Evolutionary conservation across 2,797 vertebrate genomes (phyloP).

Genomic region (Loris lydekkerianus): DNA sequence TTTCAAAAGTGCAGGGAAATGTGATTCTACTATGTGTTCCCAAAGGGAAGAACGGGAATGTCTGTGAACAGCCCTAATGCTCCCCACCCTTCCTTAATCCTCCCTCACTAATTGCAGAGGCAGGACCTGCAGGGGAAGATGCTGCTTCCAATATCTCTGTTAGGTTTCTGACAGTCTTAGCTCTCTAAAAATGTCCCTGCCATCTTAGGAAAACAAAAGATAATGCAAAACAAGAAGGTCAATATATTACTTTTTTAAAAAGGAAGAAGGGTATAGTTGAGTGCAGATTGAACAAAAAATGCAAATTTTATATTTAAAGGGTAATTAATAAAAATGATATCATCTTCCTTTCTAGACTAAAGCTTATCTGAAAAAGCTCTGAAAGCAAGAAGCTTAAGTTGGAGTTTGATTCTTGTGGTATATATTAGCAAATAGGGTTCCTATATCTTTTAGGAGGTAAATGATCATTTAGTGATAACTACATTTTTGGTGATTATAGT

Average conservation of each 20-base stretch:
- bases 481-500: constrained; percentile 63
- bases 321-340: constrained; percentile 70
- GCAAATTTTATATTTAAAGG: constrained; percentile 63
- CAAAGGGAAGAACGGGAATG: neutral
- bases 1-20: neutral
- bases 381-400: neutral
- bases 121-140: neutral
- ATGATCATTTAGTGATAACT: constrained; percentile 37
- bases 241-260: neutral
- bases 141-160: neutral
- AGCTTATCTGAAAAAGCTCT: constrained; percentile 37
- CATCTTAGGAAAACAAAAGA: neutral
- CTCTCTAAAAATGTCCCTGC: neutral
- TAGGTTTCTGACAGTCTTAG: neutral
- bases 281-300: constrained; percentile 52
- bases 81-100: neutral
- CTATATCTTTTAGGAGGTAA: neutral
- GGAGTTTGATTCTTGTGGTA: neutral
- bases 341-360: neutral
- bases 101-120: neutral
- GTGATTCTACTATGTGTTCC: neutral
- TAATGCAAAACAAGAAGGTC: neutral
- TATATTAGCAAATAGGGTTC: neutral
- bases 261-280: neutral
- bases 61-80: neutral